These are phyloP conservation scores for Triops longicaudatus DNA, from an alignment of 1,140 invertebrate genomes.

Conservation along the genomic window DNA sequence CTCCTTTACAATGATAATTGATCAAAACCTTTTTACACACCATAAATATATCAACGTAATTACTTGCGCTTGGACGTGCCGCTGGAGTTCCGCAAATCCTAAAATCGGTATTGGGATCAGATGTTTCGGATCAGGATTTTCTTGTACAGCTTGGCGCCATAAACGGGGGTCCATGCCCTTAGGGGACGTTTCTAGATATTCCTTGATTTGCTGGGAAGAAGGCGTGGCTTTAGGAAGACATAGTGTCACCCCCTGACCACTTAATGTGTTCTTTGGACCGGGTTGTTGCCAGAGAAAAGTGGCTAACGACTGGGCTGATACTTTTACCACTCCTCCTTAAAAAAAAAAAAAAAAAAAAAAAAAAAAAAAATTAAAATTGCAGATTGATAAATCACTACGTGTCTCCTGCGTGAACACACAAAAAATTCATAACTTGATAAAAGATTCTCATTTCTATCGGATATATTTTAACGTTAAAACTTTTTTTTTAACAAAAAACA, in stretches of 20 bases:
- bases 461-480: too few relatives aligned
- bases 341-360: slow-evolving; percentile 13
- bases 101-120: slow-evolving; percentile 76
- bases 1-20: slow-evolving; percentile 43
- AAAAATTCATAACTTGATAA: too few relatives aligned
- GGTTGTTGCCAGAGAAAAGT: slow-evolving; percentile 27
- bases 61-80: slow-evolving; percentile 21
- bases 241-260: slow-evolving; percentile 24
- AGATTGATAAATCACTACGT: neutral
- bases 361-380: neutral
- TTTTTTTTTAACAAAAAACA: too few relatives aligned
- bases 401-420: too few relatives aligned
- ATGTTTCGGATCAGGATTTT: slow-evolving; percentile 70
- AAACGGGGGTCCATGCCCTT: slow-evolving; percentile 60
- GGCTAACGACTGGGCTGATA: slow-evolving; percentile 20
- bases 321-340: slow-evolving; percentile 27
- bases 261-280: neutral
- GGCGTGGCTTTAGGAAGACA: slow-evolving; percentile 30
- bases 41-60: neutral
- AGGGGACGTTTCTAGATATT: slow-evolving; percentile 82
- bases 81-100: slow-evolving; percentile 54
- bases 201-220: slow-evolving; percentile 57
- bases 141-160: slow-evolving; percentile 82
- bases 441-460: too few relatives aligned
- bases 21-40: neutral